These are phyloP conservation scores for Calephelis perditalis DNA, from an alignment of 2,888 invertebrate species.

Conservation along the genomic window DNA sequence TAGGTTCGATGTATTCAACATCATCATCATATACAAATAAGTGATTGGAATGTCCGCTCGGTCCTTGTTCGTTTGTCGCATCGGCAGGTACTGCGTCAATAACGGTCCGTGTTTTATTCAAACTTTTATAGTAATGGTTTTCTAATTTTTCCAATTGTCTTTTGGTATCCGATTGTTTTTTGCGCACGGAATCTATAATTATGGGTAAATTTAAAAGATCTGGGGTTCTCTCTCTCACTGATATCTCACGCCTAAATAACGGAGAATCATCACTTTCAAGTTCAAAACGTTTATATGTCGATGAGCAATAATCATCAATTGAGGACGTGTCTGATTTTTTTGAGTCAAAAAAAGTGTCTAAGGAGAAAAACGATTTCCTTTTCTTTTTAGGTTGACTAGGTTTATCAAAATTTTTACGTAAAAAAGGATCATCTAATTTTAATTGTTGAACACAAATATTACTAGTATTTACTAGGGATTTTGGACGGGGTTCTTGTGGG, in stretches of 20 bases:
- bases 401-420: conserved; percentile 58
- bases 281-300: conserved; percentile 73
- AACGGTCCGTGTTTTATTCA: conserved; percentile 57
- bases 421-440: conserved; percentile 50
- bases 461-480: conserved; percentile 65
- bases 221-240: conserved; percentile 58
- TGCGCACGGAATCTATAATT: conserved; percentile 67
- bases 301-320: conserved; percentile 70
- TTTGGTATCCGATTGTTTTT: conserved; percentile 64
- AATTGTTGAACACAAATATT: conserved; percentile 60
- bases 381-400: conserved; percentile 64
- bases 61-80: conserved; percentile 61
- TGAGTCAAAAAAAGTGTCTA: conserved; percentile 72
- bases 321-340: conserved; percentile 72
- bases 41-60: conserved; percentile 61
- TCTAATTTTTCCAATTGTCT: conserved; percentile 70
- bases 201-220: conserved; percentile 67
- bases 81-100: conserved; percentile 69
- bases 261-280: conserved; percentile 73
- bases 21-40: conserved; percentile 61
- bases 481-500: conserved; percentile 60
- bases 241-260: conserved; percentile 53
- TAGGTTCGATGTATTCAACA: conserved; percentile 73
- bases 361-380: conserved; percentile 70
- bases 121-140: conserved; percentile 66